Percentiles rank a stretch among this genome's conserved stretches.
These are phyloP conservation scores for Eilema sororculum DNA, from an alignment of 2,888 invertebrate genomes.

Conservation along the genomic window DNA sequence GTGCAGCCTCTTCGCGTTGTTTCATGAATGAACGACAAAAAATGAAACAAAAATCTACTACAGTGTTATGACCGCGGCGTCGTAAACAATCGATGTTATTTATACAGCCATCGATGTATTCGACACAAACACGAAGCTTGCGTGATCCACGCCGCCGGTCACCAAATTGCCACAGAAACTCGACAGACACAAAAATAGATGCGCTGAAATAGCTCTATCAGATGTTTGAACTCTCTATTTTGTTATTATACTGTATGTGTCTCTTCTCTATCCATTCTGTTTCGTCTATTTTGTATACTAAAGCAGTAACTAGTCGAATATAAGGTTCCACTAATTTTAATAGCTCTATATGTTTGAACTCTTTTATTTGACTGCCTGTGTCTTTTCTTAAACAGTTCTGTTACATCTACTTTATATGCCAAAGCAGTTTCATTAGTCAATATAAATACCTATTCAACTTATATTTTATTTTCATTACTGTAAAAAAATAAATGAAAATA, in stretches of 20 bases:
- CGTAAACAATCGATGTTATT: conserved; percentile 68
- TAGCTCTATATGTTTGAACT: no score
- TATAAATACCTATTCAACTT: background rate
- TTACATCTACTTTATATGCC: background rate
- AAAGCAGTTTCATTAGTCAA: background rate
- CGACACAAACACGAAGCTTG: conserved; percentile 45
- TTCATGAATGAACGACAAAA: conserved; percentile 80
- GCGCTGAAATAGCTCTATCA: conserved; percentile 32
- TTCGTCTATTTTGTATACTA: background rate
- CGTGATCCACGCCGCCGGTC: conserved; percentile 40
- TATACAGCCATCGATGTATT: conserved; percentile 52
- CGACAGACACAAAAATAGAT: conserved; percentile 33
- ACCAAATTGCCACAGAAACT: conserved; percentile 41
- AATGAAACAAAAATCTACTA: conserved; percentile 67
- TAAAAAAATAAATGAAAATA: background rate
- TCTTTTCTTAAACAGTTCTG: background rate
- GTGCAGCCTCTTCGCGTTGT: conserved; percentile 71
- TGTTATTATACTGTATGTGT: background rate
- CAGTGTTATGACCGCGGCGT: conserved; percentile 62
- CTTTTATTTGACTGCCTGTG: background rate
- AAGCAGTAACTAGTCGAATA: background rate
- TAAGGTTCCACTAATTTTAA: conserved; percentile 13
- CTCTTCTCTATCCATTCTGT: background rate
- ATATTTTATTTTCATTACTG: background rate
- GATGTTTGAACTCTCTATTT: background rate